A percentile compares a stretch with the other conserved stretches of the same genome.
These are phyloP conservation scores for Apolygus lucorum DNA, from an alignment of 1,140 invertebrate genomes.

Conservation along the genomic window DNA sequence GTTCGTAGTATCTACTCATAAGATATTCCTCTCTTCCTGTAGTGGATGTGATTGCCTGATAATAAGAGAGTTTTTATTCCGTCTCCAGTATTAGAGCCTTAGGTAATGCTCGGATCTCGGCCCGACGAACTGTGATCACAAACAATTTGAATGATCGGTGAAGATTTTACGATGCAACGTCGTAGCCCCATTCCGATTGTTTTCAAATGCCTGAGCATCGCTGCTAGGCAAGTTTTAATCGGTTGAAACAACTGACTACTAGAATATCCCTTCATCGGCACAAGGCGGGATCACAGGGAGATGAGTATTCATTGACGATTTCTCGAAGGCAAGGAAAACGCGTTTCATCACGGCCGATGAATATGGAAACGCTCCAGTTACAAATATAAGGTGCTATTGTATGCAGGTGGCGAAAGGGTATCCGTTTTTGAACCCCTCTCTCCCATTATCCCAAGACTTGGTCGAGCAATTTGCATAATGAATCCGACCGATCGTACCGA, in stretches of 20 bases:
- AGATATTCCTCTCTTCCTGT: no score
- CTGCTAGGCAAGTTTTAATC: background rate
- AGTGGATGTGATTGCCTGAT: no score
- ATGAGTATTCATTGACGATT: background rate
- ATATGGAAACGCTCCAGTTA: background rate
- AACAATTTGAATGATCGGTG: no score
- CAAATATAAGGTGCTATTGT: background rate
- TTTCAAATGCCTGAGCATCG: no score
- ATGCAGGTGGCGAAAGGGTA: background rate
- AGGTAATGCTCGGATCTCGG: no score
- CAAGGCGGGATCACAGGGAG: background rate
- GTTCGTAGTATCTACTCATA: no score
- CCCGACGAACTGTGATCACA: no score
- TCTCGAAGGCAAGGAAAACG: background rate
- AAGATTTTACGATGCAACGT: no score
- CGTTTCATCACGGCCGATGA: background rate
- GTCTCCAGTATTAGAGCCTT: no score
- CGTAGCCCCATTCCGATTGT: no score
- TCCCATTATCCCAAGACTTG: background rate
- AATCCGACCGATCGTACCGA: background rate
- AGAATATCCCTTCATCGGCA: background rate
- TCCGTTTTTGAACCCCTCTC: background rate
- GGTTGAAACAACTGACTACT: background rate
- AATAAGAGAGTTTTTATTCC: no score
- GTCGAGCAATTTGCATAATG: background rate